Base-by-base conservation (phyloP, 2,888 invertebrate genomes). In the Anticlea derivata region DNA sequence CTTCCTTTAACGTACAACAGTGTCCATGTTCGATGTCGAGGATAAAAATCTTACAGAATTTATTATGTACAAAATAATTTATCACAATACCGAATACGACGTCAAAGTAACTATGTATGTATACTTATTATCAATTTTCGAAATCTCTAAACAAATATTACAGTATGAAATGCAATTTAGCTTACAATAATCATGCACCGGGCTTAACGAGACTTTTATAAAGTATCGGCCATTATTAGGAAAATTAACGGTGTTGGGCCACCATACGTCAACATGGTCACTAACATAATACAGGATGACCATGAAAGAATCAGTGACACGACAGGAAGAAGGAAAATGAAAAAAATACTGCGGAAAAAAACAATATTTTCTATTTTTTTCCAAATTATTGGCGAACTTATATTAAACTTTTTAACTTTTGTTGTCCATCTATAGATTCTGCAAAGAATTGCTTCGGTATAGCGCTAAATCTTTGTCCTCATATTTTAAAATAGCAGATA, bases 121-220 rank as follows among this genome's bases (percentile, higher is more conserved):
- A 66, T 73, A 70, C 60, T 73, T 79, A 83, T 79, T 79, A 83
- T 82, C 78, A 76, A 68, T 71, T 75, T 73, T 75, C 69, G 69
- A 79, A 73, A 79, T 72, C 69, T 72, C 78, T 81, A 78, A 74
- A 68, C 73, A 77, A 70, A 67, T 71, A 59, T 67, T 69, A 66
- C 35, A 65, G 66, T 66, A 72, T 72, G 66, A 76, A 80, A 83
- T 63, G 64, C 67, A 75, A 75, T 78, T 74, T 75, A 77, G 70
- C 73, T 78, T 77, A 79, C 70, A 75, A 77, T 60, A 70, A n/a
- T n/a, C 63, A 68, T 75, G 74, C 75, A 75, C 77, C 78, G 78
- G 79, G 78, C 71, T 65, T 64, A 57, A 55, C 23, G 34, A 34
- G 23, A 30, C 24, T 24, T 7, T 23, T 35, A 17, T 4, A 4